A percentile compares a stretch with the other conserved stretches of the same genome.
phyloP scores from a whole-genome alignment of 2,113 vertebrate genomes.

The Ahaetulla prasina region DNA sequence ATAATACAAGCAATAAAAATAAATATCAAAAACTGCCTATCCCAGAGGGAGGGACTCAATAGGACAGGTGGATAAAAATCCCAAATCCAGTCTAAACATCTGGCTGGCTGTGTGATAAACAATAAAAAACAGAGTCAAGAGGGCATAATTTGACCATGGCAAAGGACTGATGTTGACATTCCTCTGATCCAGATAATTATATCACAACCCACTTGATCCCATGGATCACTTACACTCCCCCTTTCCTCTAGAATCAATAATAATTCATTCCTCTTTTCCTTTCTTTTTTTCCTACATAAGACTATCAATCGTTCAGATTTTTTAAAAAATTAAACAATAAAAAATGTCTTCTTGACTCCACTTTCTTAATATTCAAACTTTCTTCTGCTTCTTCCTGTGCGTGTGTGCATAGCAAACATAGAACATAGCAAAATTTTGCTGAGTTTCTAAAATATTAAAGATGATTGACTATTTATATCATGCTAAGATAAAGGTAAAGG shows the following conservation, averaged over 20 bases:
- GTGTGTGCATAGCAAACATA: too few species aligned
- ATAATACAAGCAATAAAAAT: neutral
- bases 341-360: neutral
- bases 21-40: neutral
- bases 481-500: too few species aligned
- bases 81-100: too few species aligned
- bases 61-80: neutral
- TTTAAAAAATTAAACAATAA: neutral
- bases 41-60: neutral
- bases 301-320: neutral
- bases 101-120: too few species aligned
- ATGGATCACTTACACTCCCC: neutral
- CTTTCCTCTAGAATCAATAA: neutral
- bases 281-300: neutral
- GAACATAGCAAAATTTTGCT: too few species aligned
- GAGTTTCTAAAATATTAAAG: too few species aligned
- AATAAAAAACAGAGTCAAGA: neutral
- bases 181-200: neutral
- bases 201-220: neutral
- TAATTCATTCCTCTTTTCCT: neutral
- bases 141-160: neutral
- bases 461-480: too few species aligned
- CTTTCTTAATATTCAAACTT: neutral
- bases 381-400: neutral
- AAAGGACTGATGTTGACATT: neutral